Percentiles rank a stretch among this genome's conserved stretches.
phyloP scores from a whole-genome alignment of 2,888 invertebrate species.

The Abrostola tripartita region DNA sequence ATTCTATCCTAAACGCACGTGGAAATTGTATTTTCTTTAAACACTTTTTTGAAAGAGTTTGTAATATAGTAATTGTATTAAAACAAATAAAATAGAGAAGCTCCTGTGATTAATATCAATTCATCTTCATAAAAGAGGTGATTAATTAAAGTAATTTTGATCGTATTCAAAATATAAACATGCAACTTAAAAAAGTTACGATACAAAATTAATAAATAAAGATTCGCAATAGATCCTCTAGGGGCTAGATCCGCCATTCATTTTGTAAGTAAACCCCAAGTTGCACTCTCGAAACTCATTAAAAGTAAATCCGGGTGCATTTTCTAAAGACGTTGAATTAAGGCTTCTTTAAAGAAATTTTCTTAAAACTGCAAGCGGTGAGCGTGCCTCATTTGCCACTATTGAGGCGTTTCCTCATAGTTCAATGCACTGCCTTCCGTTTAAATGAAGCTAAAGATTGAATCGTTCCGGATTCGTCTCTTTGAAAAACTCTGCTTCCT shows the following conservation, averaged over 20 bases:
- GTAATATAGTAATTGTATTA: not conserved
- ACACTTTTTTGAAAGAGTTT: not conserved
- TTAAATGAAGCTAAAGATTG: conserved; percentile 76
- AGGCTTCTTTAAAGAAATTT: conserved; percentile 82
- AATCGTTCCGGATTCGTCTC: conserved; percentile 67
- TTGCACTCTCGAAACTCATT: conserved; percentile 86
- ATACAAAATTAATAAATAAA: conserved; percentile 63
- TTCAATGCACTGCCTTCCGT: conserved; percentile 73
- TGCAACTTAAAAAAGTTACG: conserved; percentile 9
- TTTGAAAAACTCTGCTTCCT: conserved; percentile 62
- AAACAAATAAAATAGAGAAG: not conserved
- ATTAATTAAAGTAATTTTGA: too few species aligned
- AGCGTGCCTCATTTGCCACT: conserved; percentile 86
- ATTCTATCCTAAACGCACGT: conserved; percentile 34
- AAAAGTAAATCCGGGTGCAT: conserved; percentile 86
- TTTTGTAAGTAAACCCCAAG: conserved; percentile 83
- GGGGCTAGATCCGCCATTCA: conserved; percentile 74
- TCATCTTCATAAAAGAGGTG: too few species aligned
- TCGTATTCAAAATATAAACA: too few species aligned
- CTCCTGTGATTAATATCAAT: too few species aligned
- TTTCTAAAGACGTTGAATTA: conserved; percentile 86
- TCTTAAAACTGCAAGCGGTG: conserved; percentile 81
- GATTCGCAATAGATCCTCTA: conserved; percentile 60
- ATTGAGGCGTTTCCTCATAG: conserved; percentile 79
- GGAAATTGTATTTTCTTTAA: not conserved